Base-by-base conservation (phyloP, 2,797 vertebrate genomes). In the Hyperoplus immaculatus region DNA sequence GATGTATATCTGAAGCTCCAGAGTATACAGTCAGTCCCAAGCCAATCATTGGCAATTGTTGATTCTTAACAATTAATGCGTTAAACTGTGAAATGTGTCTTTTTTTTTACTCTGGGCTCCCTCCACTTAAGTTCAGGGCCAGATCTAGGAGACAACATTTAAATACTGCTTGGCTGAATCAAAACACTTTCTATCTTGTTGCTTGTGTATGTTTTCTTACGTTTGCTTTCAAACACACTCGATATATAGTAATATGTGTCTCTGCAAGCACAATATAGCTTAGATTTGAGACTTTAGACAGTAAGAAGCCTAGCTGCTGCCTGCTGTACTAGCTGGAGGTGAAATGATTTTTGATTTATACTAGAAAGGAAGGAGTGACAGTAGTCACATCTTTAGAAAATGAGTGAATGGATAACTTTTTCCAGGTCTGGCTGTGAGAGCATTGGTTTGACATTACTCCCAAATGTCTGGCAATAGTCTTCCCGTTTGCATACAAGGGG, bases 211-310 rank as follows among this genome's bases (percentile, higher is more conserved):
- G 29, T 29, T 11, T 45, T 50, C 4, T 55, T 21, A 54, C 21
- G n/a, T 18, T 53, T 29, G 29, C 46, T 54, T 69, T 21, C 49
- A 69, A 55, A 73, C 50, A 77, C 12, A 29, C 42, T 29, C 8
- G n/a, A 10, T 29, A 29, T 29, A 29, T 29, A 29, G 29, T 29
- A 3, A 36, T 10, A 5, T 36, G 15, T 12, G 16, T n/a, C 18
- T 21, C 67, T 21, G 59, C 56, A 38, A 59, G 6, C 50, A 54
- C 46, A 42, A 54, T 4, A 42, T 5, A 45, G 41, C 50, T 57
- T 11, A 21, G 11, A 66, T 54, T 36, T 69, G 39, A n/a, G 29
- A 29, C 29, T 29, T 29, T 29, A 29, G 29, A 29, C 29, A 29
- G 29, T 29, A 29, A 29, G 29, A 29, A 3, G 29, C 29, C 29